Evolutionary conservation across 1,140 invertebrate species (phyloP), one percentile per base, ranked within the genome.

Genomic region (Drosophila kurseongensis): DNA sequence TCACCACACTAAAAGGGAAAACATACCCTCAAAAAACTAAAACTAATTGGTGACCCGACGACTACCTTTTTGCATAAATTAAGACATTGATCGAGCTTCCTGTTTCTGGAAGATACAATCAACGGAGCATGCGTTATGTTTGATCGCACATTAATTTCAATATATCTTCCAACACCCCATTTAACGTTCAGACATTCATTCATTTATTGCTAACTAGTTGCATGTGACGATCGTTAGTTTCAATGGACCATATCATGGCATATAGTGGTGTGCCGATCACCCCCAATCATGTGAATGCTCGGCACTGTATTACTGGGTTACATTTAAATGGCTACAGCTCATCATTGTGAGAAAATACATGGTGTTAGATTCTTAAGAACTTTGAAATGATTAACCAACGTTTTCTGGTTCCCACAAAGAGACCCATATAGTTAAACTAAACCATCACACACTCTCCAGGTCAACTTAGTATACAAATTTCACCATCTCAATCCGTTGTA

Each of bases 131-230:
- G 9, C 32, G 16, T 38, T 61, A 50, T 74, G 65, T 78, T 73
- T 52, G 71, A 76, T 88, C 62, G 72, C 78, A 75, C 82, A 86
- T 85, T 85, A 85, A 85, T 85, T 83, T 86, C 75, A 85, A 85
- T 85, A 71, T 80, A 54, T 58, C 42, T 35, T 40, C 35, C 41
- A 38, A 35, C 16, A 38, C 6, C 32, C 38, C 13, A 8, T 14
- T 38, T 32, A 36, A 38, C 35, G 40, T 8, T 13, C 52, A 9
- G 27, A 10, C 27, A 12, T 32, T 29, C 6, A 41, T 38, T 18
- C 12, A 8, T 5, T 42, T 47, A 41, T 44, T 69, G 51, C 50
- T 82, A 88, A 88, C 75, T 79, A 88, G 83, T 79, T 89, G 79
- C 83, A 86, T 89, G 79, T 65, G 83, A 59, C 66, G 75, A 65